Evolutionary conservation across 2,797 vertebrate species (phyloP).

Genomic region (Danio jaintianensis): DNA sequence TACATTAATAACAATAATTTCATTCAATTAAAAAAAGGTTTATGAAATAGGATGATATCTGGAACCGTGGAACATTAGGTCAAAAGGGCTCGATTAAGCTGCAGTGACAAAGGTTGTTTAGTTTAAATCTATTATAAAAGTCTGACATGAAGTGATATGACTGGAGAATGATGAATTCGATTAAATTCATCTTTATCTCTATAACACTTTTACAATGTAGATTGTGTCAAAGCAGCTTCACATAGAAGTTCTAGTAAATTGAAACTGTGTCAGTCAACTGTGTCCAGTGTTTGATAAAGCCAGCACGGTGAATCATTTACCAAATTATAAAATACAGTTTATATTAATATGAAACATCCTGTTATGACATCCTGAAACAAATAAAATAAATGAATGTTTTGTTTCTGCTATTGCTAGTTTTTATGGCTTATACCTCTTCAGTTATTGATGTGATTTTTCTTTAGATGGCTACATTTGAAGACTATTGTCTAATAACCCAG

Average conservation of each 20-base stretch:
- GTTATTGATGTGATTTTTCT: not conserved
- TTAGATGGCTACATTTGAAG: constrained; percentile 29
- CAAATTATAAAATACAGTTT: not conserved
- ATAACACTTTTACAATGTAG: too few relatives aligned
- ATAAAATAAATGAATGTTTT: too few relatives aligned
- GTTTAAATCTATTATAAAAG: not conserved
- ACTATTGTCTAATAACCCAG: not conserved
- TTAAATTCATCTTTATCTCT: too few relatives aligned
- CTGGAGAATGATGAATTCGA: not conserved
- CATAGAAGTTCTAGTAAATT: too few relatives aligned
- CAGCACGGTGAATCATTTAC: not conserved
- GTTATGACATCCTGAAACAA: too few relatives aligned
- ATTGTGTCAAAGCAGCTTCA: too few relatives aligned
- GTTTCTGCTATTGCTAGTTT: too few relatives aligned
- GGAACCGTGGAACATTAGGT: not conserved
- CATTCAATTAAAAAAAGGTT: not conserved
- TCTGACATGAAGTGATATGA: not conserved
- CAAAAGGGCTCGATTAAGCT: not conserved
- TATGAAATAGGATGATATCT: not conserved
- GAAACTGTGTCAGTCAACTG: too few relatives aligned
- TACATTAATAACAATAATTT: not conserved
- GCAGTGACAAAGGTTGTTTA: not conserved
- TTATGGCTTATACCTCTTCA: too few relatives aligned
- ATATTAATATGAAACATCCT: not conserved
- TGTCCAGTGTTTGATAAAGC: not conserved